These are phyloP conservation scores for Andrena flavipes DNA, from an alignment of 2,888 invertebrate genomes.

Conservation along the genomic window DNA sequence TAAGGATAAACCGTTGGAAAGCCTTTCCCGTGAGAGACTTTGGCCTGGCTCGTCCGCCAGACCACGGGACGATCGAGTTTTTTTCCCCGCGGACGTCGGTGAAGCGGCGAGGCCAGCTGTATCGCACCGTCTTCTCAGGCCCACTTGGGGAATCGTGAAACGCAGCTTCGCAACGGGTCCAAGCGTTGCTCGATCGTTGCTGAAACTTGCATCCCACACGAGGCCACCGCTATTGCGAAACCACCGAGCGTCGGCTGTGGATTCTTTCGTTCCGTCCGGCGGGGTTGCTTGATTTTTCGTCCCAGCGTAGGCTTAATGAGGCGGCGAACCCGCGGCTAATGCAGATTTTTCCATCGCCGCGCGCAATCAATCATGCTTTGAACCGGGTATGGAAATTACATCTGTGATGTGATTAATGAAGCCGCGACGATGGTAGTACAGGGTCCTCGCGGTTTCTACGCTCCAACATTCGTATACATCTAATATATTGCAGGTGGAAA, in stretches of 20 bases:
- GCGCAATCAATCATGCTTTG: conserved; percentile 63
- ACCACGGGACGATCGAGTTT: conserved; percentile 26
- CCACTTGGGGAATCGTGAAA: too few relatives aligned
- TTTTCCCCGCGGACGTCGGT: background rate
- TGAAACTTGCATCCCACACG: too few relatives aligned
- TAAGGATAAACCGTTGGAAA: conserved; percentile 64
- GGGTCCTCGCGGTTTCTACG: conserved; percentile 43
- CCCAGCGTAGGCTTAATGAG: conserved; percentile 45
- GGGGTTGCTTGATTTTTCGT: conserved; percentile 16
- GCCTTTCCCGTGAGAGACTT: conserved; percentile 55
- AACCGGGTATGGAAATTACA: conserved; percentile 62
- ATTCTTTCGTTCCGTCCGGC: conserved; percentile 18
- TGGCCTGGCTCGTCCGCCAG: background rate
- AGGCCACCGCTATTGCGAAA: background rate
- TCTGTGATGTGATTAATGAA: conserved; percentile 65
- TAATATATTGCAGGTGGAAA: conserved; percentile 50
- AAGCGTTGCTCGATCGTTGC: too few relatives aligned
- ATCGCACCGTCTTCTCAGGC: too few relatives aligned
- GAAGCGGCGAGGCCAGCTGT: too few relatives aligned
- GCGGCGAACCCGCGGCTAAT: conserved; percentile 47
- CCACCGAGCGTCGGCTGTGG: background rate
- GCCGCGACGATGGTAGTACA: conserved; percentile 38
- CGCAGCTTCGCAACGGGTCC: too few relatives aligned
- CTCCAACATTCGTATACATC: conserved; percentile 46
- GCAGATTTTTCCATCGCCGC: conserved; percentile 50